Conservation (phyloP, 2,113 vertebrate genomes). For the Pygoscelis antarcticus region DNA sequence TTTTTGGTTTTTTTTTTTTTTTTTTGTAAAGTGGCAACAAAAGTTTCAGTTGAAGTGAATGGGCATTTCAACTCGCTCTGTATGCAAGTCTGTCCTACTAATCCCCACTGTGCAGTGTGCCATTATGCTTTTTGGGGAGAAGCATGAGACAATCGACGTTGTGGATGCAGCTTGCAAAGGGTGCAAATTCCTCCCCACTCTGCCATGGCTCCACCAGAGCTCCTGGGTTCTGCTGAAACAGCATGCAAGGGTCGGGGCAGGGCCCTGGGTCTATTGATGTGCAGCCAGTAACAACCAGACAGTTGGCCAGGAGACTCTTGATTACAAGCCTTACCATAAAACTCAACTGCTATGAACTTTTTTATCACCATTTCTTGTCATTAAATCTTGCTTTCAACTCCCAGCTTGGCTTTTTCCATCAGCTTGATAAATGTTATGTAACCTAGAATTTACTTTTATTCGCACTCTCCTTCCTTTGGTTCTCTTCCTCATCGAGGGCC, state of each 20-base stretch:
- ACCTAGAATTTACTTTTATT: conserved; percentile 30
- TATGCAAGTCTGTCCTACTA: neutral
- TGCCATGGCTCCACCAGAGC: neutral
- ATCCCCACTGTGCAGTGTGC: rapidly evolving
- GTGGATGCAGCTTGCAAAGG: neutral
- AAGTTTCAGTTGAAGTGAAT: neutral
- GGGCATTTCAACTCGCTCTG: neutral
- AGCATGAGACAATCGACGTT: rapidly evolving
- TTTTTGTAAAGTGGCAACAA: neutral
- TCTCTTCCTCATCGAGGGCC: neutral
- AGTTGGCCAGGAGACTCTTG: neutral
- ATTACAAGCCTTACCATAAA: conserved; percentile 7
- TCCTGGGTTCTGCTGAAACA: neutral
- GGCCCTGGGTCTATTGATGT: neutral
- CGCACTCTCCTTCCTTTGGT: neutral
- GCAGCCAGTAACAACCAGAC: neutral
- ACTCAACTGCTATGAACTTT: neutral
- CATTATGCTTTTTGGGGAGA: neutral
- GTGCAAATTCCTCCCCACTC: neutral
- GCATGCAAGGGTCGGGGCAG: neutral
- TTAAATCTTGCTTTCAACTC: conserved; percentile 43
- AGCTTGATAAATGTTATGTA: conserved; percentile 32
- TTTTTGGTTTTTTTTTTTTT: too few species aligned
- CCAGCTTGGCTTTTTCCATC: conserved; percentile 30
- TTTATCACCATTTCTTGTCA: conserved; percentile 27